Evolutionary conservation across 64 coral and sea anemone genomes (phyloP).

Genomic region (Stichodactyla mertensii): DNA sequence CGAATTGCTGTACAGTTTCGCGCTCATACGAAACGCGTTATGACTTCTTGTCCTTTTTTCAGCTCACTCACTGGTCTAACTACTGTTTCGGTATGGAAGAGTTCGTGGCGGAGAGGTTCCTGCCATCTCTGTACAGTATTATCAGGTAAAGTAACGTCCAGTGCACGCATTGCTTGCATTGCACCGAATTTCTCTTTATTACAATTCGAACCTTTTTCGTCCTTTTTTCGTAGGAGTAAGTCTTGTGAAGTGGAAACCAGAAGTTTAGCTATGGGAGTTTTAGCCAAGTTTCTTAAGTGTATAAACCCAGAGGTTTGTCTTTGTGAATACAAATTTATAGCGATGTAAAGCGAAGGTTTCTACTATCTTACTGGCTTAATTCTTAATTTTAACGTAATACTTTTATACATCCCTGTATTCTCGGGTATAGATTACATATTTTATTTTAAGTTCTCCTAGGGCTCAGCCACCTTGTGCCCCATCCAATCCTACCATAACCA

Average conservation of each 20-base stretch:
- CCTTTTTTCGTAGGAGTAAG: constrained; percentile 39
- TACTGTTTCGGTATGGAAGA: constrained; percentile 62
- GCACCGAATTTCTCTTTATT: neutral
- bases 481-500: too few species aligned
- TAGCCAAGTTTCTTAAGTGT: constrained; percentile 87
- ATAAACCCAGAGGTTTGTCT: constrained; percentile 52
- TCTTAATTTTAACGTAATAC: too few species aligned
- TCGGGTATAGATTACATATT: too few species aligned
- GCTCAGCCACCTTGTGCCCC: too few species aligned
- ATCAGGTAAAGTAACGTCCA: neutral
- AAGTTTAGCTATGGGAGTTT: constrained; percentile 74
- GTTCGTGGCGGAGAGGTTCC: constrained; percentile 64
- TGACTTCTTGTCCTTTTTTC: neutral
- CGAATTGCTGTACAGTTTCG: too few species aligned
- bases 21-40: neutral
- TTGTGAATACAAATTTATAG: too few species aligned
- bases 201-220: neutral
- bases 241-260: constrained; percentile 52
- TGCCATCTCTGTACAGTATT: constrained; percentile 65
- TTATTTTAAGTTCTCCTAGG: too few species aligned
- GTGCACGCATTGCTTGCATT: too few species aligned
- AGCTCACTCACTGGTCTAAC: constrained; percentile 79
- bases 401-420: too few species aligned
- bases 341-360: too few species aligned
- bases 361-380: too few species aligned